A percentile compares a stretch with the other conserved stretches of the same genome.
phyloP scores from a whole-genome alignment of 1,140 invertebrate genomes.

The Geopemphigus sp. region DNA sequence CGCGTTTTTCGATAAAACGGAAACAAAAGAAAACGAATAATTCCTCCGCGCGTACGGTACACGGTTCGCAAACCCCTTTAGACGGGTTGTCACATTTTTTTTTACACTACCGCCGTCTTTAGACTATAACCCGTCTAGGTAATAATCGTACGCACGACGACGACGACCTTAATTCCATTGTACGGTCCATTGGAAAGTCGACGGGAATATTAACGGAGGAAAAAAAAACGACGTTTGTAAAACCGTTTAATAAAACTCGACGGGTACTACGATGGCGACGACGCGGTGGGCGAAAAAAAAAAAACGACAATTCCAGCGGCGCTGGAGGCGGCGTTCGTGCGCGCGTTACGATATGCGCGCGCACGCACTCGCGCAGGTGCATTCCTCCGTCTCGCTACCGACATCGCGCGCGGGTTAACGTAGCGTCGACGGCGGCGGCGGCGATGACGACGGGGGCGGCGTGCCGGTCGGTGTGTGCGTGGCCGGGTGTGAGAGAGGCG shows the following conservation, averaged over 20 bases:
- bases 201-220: background rate
- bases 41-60: background rate
- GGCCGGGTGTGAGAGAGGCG: background rate
- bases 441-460: background rate
- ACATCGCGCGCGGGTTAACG: too few species aligned
- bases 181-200: too few species aligned
- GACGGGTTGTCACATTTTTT: too few species aligned
- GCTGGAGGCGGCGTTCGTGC: background rate
- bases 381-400: constrained; percentile 20
- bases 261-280: too few species aligned
- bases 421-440: too few species aligned
- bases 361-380: background rate
- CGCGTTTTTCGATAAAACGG: background rate
- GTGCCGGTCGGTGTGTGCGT: too few species aligned
- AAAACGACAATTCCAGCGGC: background rate
- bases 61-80: too few species aligned
- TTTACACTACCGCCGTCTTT: too few species aligned
- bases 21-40: background rate
- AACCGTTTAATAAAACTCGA: background rate
- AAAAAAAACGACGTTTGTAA: background rate
- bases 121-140: too few species aligned
- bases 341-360: background rate
- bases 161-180: too few species aligned
- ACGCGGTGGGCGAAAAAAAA: too few species aligned
- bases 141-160: too few species aligned